Evolutionary conservation across 35 echinoderm and acorn worm species (phyloP).

Genomic region (Ophioderma brevispina): DNA sequence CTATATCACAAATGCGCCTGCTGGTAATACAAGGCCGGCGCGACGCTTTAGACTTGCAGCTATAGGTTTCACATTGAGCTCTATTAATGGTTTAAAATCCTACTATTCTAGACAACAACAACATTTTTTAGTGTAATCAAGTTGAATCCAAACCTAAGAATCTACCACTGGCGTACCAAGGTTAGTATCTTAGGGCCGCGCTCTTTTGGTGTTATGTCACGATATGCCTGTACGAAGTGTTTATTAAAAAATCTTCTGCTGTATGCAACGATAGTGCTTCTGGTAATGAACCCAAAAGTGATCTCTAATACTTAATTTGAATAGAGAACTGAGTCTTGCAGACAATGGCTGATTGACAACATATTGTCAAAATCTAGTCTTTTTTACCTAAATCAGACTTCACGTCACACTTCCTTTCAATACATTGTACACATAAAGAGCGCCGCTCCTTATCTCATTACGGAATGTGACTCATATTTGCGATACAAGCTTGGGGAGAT

Average conservation of each 20-base stretch:
- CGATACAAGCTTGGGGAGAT: no score
- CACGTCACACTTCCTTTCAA: no score
- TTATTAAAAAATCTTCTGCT: neutral
- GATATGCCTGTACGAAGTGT: neutral
- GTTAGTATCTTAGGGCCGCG: neutral
- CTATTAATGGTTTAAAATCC: neutral
- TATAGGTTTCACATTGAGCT: neutral
- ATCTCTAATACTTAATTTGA: neutral
- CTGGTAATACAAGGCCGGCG: neutral
- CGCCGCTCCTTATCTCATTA: no score
- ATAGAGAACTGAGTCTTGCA: neutral
- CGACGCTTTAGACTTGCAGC: neutral
- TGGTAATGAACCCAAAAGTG: neutral
- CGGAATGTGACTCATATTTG: no score
- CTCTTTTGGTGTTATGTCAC: neutral
- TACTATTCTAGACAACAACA: conserved; percentile 1
- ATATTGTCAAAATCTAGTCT: neutral
- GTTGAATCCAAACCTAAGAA: neutral
- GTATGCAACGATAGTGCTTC: neutral
- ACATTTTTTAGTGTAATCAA: neutral
- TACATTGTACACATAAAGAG: no score
- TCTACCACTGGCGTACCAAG: neutral
- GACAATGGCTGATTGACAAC: neutral
- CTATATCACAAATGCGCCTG: neutral
- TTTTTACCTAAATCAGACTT: neutral